Evolutionary conservation across 2,888 invertebrate species (phyloP).

Genomic region (Sinohyriopsis cumingii): DNA sequence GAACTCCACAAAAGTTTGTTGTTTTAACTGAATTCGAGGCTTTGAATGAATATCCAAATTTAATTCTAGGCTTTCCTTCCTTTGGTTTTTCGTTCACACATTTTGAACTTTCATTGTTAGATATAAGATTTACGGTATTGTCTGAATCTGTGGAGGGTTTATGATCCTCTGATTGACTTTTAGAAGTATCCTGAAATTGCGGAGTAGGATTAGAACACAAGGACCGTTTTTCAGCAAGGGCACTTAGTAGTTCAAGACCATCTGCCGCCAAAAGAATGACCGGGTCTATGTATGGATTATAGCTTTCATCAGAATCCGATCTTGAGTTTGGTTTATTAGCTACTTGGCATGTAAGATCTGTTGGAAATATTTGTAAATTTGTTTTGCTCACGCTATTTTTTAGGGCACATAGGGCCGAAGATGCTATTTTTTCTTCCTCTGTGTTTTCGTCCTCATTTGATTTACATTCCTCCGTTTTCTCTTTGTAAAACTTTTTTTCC

Average conservation of each 20-base stretch:
- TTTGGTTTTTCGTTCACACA: slow-evolving; percentile 7
- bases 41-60: slow-evolving; percentile 34
- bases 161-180: too few species aligned
- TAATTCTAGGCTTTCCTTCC: slow-evolving; percentile 27
- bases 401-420: too few species aligned
- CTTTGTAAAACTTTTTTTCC: too few species aligned
- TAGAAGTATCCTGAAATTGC: not conserved
- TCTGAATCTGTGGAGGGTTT: too few species aligned
- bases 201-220: slow-evolving; percentile 23
- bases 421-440: not conserved
- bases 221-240: slow-evolving; percentile 61
- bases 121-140: too few species aligned
- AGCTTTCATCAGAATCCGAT: slow-evolving; percentile 10
- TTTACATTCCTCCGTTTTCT: too few species aligned
- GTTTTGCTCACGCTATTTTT: too few species aligned
- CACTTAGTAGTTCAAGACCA: slow-evolving; percentile 63
- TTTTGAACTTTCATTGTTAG: not conserved
- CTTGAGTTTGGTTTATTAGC: not conserved
- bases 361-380: too few species aligned
- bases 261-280: slow-evolving; percentile 60
- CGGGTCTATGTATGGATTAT: slow-evolving; percentile 62
- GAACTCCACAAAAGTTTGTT: slow-evolving; percentile 46
- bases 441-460: slow-evolving; percentile 1
- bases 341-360: too few species aligned
- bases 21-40: slow-evolving; percentile 13